Conservation (phyloP, 2,797 vertebrate genomes). For the Parambassis ranga region DNA sequence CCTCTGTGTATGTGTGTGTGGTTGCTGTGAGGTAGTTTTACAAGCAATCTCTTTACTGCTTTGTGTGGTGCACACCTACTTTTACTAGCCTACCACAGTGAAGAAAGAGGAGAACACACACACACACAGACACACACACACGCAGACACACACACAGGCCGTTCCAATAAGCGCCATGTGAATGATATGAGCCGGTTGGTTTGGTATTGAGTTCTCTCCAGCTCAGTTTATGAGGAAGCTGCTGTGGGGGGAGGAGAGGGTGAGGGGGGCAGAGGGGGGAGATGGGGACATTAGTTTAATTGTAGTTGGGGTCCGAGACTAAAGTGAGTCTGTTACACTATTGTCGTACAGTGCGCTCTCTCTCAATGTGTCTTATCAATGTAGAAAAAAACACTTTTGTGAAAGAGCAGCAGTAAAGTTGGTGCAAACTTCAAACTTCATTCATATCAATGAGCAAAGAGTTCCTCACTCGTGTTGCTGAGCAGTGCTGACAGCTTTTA, state of each 20-base stretch:
- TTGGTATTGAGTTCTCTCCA: conserved; percentile 69
- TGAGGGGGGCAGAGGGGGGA: background rate
- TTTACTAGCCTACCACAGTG: conserved; percentile 66
- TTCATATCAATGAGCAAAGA: too few species aligned
- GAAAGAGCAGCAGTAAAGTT: too few species aligned
- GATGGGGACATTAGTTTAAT: conserved; percentile 47
- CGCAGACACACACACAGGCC: conserved; percentile 14
- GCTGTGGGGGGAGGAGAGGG: background rate
- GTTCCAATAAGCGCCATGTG: conserved; percentile 65
- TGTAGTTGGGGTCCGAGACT: conserved; percentile 26
- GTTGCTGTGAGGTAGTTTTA: conserved; percentile 65
- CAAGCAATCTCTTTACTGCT: conserved; percentile 74
- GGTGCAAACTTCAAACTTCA: too few species aligned
- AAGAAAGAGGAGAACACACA: conserved; percentile 36
- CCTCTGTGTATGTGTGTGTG: conserved; percentile 39
- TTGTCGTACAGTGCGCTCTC: background rate
- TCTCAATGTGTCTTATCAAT: background rate
- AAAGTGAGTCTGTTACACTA: background rate
- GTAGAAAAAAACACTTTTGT: too few species aligned
- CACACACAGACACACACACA: conserved; percentile 16
- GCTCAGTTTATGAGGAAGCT: conserved; percentile 73
- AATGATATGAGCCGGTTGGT: conserved; percentile 59
- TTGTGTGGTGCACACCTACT: conserved; percentile 73
- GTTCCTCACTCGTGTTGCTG: too few species aligned
- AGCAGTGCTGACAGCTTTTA: too few species aligned